These are phyloP conservation scores for Hirundichthys speculiger DNA, from an alignment of 2,113 vertebrate genomes.

Conservation along the genomic window DNA sequence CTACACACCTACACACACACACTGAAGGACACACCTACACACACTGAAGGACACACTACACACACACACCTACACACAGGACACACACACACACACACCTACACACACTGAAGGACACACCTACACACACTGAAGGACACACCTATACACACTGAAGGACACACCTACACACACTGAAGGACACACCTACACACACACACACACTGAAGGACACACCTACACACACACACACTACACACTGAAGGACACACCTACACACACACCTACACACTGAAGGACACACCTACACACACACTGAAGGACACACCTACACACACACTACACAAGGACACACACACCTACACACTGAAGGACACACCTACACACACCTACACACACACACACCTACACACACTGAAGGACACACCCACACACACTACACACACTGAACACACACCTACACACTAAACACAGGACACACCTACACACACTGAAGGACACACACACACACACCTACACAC, in stretches of 20 bases:
- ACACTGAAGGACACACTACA: not conserved
- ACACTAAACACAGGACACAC: slow-evolving; percentile 38
- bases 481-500: not conserved
- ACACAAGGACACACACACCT: not conserved
- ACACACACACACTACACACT: not conserved
- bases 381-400: not conserved
- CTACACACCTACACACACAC: not conserved
- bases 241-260: not conserved
- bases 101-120: too few species aligned
- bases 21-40: not conserved
- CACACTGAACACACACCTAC: too few species aligned
- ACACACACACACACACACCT: slow-evolving; percentile 18
- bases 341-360: not conserved
- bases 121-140: not conserved
- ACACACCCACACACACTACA: too few species aligned
- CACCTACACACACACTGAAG: not conserved
- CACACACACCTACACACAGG: not conserved
- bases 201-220: not conserved
- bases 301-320: not conserved
- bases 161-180: not conserved
- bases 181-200: not conserved
- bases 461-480: slow-evolving; percentile 1
- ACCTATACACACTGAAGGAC: not conserved
- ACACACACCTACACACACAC: not conserved
- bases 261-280: not conserved